Base-by-base conservation (phyloP, 2,113 vertebrate species). In the Bubo blakistoni region DNA sequence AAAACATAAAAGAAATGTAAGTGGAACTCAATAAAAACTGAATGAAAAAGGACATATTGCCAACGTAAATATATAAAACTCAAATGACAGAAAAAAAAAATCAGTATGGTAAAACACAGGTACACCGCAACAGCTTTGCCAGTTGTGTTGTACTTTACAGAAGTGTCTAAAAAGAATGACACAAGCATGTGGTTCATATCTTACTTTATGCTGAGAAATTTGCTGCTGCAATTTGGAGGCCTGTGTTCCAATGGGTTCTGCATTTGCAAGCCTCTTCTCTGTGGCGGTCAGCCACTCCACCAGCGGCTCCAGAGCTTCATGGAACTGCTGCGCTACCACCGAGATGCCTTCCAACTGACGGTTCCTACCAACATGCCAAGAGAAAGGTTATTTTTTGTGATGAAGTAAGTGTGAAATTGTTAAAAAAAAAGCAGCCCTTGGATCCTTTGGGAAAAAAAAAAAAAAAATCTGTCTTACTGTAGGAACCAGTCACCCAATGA, bases 131-230 rank as follows among this genome's bases (percentile, higher is more conserved):
- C 30, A 74, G 24, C 30, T 79, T 24, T 62, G 55, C n/a, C 26
- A 86, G 38, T 67, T 63, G 18, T 44, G 24, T 11, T 83, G 81
- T 42, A 40, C 73, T 87, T 89, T 6, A 80, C 9, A 86, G 46
- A 66, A 59, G 19, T 6, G 1, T 16, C 49, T 74, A n/a, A 62
- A 74, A 89, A 30, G 65, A 87, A 77, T 4, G 19, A 79, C 63
- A 57, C 47, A 58, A 76, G 13, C 1, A 7, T 59, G 63, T 14
- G 32, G 66, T 20, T 70, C 71, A 42, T 38, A 24, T 93, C 98
- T 98, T 98, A 99, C 99, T 98, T 99, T 99, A 91, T 99, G 99
- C 90, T 99, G 99, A 67, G 97, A 88, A 96, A 99, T 99, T 86
- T 99, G 99, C 86, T 99, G 98, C 69, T 99, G 98, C 34, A 99